Percentiles rank a stretch among this genome's conserved stretches.
phyloP scores from a whole-genome alignment of 2,888 invertebrate species.

The Parnassius orleans region DNA sequence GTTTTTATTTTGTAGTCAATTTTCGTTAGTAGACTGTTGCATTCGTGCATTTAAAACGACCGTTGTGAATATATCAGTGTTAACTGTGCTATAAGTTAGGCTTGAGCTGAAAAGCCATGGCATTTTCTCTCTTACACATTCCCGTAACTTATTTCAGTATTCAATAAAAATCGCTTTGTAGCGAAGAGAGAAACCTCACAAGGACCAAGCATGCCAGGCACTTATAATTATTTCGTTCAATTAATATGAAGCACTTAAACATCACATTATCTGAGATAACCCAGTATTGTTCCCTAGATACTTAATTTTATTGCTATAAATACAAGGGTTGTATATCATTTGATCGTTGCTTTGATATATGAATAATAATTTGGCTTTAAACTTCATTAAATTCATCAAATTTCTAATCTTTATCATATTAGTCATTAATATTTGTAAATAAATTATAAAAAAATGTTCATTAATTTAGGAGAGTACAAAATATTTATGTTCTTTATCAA shows the following conservation, averaged over 20 bases:
- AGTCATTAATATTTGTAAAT: constrained; percentile 37
- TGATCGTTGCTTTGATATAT: constrained; percentile 52
- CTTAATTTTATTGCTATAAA: constrained; percentile 16
- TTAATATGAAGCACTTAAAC: neutral
- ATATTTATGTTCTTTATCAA: constrained; percentile 63
- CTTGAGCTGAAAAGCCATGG: constrained; percentile 23
- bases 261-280: constrained; percentile 16
- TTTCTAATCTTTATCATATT: constrained; percentile 45
- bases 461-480: constrained; percentile 77
- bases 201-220: constrained; percentile 39
- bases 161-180: constrained; percentile 27
- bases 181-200: constrained; percentile 22
- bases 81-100: constrained; percentile 1
- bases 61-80: constrained; percentile 34
- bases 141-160: constrained; percentile 43
- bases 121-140: constrained; percentile 51
- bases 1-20: constrained; percentile 51
- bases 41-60: constrained; percentile 65
- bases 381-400: constrained; percentile 34
- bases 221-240: constrained; percentile 20
- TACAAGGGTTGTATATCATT: constrained; percentile 14
- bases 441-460: constrained; percentile 56
- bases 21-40: constrained; percentile 46
- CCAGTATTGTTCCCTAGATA: constrained; percentile 23
- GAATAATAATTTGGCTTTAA: constrained; percentile 40